A percentile compares a stretch with the other conserved stretches of the same genome.
Conservation (phyloP, 2,113 vertebrate species). For the Scolopax mira region DNA sequence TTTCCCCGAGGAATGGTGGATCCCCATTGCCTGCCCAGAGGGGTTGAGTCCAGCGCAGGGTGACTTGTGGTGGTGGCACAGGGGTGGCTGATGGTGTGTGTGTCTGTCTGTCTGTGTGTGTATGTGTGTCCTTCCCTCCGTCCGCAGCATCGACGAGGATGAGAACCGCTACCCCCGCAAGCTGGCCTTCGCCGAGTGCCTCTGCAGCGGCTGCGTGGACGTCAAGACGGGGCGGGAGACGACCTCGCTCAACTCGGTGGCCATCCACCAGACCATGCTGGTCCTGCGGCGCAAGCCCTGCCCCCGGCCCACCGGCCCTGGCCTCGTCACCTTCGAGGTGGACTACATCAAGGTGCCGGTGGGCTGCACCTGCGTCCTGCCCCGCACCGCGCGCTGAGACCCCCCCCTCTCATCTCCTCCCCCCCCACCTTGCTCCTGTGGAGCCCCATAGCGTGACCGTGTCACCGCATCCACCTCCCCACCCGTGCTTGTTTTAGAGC, state of each 20-base stretch:
- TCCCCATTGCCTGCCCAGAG: neutral
- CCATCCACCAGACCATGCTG: conserved; percentile 70
- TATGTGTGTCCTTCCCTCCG: neutral
- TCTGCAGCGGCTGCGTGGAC: conserved; percentile 84
- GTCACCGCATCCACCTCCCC: neutral
- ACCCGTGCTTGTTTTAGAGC: conserved; percentile 65
- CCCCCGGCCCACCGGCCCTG: fast-evolving
- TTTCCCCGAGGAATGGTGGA: neutral
- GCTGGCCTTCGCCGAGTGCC: conserved; percentile 80
- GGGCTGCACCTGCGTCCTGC: conserved; percentile 83
- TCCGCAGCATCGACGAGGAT: conserved; percentile 61
- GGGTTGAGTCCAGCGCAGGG: fast-evolving
- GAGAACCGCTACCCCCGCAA: conserved; percentile 71
- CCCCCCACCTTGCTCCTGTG: neutral
- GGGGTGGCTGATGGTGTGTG: fast-evolving
- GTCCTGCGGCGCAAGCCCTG: conserved; percentile 79
- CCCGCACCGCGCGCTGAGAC: conserved; percentile 17
- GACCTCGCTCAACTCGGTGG: conserved; percentile 73
- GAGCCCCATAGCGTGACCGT: neutral
- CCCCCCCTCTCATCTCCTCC: fast-evolving
- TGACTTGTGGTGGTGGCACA: fast-evolving
- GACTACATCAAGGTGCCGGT: conserved; percentile 71
- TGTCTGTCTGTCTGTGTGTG: no score
- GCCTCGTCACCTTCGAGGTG: conserved; percentile 56
- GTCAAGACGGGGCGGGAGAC: conserved; percentile 57